These are phyloP conservation scores for Cerastis leucographa DNA, from an alignment of 2,888 invertebrate species.

Conservation along the genomic window DNA sequence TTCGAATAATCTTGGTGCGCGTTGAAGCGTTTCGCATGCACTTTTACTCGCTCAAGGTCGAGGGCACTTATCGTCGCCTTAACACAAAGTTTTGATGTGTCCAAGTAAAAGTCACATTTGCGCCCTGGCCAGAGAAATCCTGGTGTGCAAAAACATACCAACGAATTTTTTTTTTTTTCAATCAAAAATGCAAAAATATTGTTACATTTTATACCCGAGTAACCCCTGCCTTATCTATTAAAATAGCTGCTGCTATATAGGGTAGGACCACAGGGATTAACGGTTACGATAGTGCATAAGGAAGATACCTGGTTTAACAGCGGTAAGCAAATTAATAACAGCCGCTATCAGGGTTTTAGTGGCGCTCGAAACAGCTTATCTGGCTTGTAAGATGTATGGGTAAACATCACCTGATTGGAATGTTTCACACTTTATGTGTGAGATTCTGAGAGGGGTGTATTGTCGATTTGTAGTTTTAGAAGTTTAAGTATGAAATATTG, in stretches of 20 bases:
- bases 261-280: conserved; percentile 34
- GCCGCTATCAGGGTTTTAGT: conserved; percentile 53
- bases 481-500: background rate
- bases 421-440: background rate
- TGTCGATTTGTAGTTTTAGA: background rate
- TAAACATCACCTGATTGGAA: conserved; percentile 31
- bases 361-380: conserved; percentile 66
- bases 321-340: conserved; percentile 59
- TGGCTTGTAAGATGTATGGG: conserved; percentile 26
- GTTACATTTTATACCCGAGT: background rate
- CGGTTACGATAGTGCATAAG: conserved; percentile 54
- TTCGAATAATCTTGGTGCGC: no score
- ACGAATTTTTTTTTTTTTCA: background rate
- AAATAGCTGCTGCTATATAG: conserved; percentile 6
- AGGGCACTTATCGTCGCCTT: no score
- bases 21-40: no score
- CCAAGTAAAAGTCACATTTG: background rate
- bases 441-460: background rate
- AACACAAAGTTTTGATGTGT: background rate
- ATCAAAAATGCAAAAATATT: background rate
- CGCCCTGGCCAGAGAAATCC: background rate
- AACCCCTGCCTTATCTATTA: conserved; percentile 15
- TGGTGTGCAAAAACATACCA: background rate
- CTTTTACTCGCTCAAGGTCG: no score
- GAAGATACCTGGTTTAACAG: conserved; percentile 47